Percentiles rank a stretch among this genome's conserved stretches.
Evolutionary conservation across 2,113 vertebrate genomes (phyloP).

Genomic region (Misgurnus mizolepis): DNA sequence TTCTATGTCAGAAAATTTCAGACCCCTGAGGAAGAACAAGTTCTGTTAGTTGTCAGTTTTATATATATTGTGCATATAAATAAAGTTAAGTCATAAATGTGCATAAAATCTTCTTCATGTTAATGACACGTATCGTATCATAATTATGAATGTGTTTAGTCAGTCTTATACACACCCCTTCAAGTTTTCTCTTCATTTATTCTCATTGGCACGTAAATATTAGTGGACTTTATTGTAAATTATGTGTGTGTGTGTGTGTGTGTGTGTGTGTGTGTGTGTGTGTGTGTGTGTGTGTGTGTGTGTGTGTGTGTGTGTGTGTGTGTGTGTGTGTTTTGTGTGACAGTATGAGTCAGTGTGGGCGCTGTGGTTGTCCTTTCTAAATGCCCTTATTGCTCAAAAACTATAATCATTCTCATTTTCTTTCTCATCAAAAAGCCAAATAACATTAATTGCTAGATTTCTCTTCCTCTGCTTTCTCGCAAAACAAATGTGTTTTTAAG

Average conservation of each 20-base stretch:
- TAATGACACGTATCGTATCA: no score
- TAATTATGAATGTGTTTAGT: no score
- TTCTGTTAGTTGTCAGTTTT: no score
- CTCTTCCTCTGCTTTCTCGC: not conserved
- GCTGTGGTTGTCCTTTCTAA: constrained; percentile 68
- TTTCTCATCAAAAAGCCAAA: constrained; percentile 67
- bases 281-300: not conserved
- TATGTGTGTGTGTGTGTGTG: constrained; percentile 18
- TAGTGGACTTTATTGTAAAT: no score
- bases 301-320: constrained; percentile 16
- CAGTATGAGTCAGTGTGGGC: constrained; percentile 69
- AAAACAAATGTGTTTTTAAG: constrained; percentile 28
- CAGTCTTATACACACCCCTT: no score
- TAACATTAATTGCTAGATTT: constrained; percentile 55
- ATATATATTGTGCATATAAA: no score
- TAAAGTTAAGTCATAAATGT: no score
- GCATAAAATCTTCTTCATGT: no score
- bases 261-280: constrained; percentile 23
- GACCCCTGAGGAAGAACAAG: no score
- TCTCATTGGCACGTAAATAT: not conserved
- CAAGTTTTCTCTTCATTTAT: not conserved
- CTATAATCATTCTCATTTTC: constrained; percentile 73
- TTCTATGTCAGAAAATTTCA: no score
- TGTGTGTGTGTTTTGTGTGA: constrained; percentile 33
- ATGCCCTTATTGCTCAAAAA: constrained; percentile 59